A percentile compares a stretch with the other conserved stretches of the same genome.
phyloP scores from a whole-genome alignment of 2,888 invertebrate genomes.

The Hyppa rectilinea region DNA sequence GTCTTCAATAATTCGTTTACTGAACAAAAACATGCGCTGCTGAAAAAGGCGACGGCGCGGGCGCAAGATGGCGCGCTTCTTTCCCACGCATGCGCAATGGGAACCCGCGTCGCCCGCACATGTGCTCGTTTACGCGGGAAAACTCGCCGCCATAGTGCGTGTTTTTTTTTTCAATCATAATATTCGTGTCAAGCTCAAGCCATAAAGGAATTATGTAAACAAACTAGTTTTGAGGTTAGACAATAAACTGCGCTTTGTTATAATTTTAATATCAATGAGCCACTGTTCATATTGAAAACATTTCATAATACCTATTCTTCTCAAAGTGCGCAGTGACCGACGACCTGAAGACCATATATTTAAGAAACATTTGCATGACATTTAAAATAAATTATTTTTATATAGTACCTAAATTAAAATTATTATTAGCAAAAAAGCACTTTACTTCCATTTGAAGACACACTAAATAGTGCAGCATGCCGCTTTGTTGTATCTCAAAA shows the following conservation, averaged over 20 bases:
- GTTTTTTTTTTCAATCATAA: conserved; percentile 73
- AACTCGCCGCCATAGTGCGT: conserved; percentile 68
- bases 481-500: conserved; percentile 31
- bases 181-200: conserved; percentile 71
- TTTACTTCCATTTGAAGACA: conserved; percentile 1
- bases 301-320: neutral
- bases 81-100: conserved; percentile 87
- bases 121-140: conserved; percentile 85
- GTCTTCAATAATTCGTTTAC: conserved; percentile 72
- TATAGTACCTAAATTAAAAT: neutral
- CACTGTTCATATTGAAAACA: neutral
- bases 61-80: conserved; percentile 77
- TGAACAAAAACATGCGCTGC: conserved; percentile 72
- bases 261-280: conserved; percentile 1
- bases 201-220: conserved; percentile 61
- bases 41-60: conserved; percentile 77
- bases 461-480: conserved; percentile 5
- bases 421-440: neutral
- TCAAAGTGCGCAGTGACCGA: neutral
- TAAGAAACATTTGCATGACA: neutral
- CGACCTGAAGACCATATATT: neutral
- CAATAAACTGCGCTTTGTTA: conserved; percentile 13
- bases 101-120: conserved; percentile 80
- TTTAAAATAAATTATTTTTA: neutral
- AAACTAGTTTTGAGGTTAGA: conserved; percentile 60